Evolutionary conservation across 2,113 vertebrate genomes (phyloP).

Genomic region (Panthera tigris): DNA sequence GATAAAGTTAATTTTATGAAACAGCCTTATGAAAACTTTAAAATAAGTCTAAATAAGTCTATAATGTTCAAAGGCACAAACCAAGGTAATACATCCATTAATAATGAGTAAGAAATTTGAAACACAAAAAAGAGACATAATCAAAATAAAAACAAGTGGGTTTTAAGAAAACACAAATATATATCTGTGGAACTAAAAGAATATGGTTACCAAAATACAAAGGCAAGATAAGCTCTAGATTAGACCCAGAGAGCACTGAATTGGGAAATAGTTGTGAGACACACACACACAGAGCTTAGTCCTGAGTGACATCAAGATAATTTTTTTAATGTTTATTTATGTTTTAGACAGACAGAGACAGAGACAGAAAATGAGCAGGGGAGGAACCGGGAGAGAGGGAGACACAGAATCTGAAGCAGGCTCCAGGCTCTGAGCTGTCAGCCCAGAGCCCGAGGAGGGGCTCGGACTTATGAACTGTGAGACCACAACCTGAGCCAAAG

Average conservation of each 20-base stretch:
- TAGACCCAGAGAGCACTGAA: background rate
- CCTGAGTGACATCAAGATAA: background rate
- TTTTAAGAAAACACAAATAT: background rate
- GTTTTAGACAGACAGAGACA: too few species aligned
- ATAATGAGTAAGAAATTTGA: background rate
- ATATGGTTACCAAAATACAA: background rate
- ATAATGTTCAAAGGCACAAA: background rate
- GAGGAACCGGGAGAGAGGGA: too few species aligned
- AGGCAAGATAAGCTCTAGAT: background rate
- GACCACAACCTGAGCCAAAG: too few species aligned
- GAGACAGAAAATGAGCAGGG: too few species aligned
- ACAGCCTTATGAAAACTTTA: background rate
- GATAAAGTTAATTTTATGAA: slow-evolving; percentile 13
- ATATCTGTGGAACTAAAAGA: background rate
- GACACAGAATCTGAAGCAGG: too few species aligned
- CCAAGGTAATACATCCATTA: background rate
- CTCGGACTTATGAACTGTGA: too few species aligned
- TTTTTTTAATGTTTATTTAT: background rate
- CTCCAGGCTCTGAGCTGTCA: too few species aligned
- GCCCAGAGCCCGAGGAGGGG: too few species aligned
- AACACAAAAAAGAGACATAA: background rate
- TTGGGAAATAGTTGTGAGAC: background rate
- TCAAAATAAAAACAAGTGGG: background rate
- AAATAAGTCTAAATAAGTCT: background rate
- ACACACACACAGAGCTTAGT: background rate